phyloP scores from a whole-genome alignment of 2,797 vertebrate genomes.

The Synaphobranchus kaupii region DNA sequence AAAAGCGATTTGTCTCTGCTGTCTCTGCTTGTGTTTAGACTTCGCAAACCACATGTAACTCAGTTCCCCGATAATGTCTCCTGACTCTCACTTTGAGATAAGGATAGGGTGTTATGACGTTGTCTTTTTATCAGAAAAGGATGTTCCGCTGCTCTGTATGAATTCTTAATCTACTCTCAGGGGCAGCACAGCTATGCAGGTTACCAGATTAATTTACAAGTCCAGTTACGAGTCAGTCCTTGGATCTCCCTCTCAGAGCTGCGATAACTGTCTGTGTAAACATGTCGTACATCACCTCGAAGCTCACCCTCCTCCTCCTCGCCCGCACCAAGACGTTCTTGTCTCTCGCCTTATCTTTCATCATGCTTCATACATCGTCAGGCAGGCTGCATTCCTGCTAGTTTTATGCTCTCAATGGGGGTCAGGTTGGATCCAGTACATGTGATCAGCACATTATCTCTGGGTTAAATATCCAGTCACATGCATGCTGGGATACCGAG shows the following conservation, averaged over 20 bases:
- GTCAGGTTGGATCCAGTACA: not conserved
- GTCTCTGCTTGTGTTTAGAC: not conserved
- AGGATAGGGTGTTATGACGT: not conserved
- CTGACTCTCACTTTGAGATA: not conserved
- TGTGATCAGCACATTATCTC: not conserved
- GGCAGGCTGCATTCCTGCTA: not conserved
- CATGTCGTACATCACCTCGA: conserved; percentile 50
- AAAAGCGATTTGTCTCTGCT: not conserved
- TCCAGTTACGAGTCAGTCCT: not conserved
- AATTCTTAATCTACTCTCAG: not conserved
- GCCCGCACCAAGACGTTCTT: not conserved
- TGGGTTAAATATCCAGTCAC: not conserved
- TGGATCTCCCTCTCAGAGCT: conserved; percentile 43
- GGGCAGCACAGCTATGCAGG: not conserved
- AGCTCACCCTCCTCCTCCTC: not conserved
- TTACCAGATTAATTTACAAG: not conserved
- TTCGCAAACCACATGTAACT: not conserved
- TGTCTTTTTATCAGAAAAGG: not conserved
- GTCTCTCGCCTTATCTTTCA: not conserved
- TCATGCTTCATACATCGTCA: not conserved
- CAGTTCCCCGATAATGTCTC: not conserved
- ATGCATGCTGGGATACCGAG: not conserved
- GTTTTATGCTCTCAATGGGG: not conserved
- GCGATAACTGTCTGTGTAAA: conserved; percentile 57
- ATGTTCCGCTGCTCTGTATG: not conserved